Conservation (phyloP, 2,888 invertebrate genomes). For the Rhaphigaster nebulosa region DNA sequence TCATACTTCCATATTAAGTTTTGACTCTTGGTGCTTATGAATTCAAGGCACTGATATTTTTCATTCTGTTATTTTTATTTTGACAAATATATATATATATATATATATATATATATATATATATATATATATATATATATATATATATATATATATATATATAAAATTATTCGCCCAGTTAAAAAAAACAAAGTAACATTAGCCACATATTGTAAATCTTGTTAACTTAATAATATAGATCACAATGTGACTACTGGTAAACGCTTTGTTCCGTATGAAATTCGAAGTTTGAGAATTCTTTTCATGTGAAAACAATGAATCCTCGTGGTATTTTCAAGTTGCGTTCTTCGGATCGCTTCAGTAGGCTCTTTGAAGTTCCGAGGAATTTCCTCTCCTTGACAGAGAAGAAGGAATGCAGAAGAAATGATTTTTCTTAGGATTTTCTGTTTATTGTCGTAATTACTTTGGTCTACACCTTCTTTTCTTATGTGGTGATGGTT, state of each 20-base stretch:
- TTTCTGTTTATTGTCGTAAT: neutral
- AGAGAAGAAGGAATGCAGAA: neutral
- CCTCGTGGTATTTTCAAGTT: neutral
- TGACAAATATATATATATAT: no score
- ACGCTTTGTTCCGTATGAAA: neutral
- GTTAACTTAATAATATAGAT: neutral
- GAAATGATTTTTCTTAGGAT: neutral
- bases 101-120: no score
- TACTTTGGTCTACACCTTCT: neutral
- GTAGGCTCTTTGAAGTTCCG: neutral
- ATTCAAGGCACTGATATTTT: no score
- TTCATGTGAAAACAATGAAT: constrained; percentile 25
- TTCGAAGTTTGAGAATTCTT: neutral
- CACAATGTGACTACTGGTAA: neutral
- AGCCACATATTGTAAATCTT: no score
- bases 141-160: no score
- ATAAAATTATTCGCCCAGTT: no score
- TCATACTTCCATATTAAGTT: no score
- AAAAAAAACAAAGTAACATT: no score
- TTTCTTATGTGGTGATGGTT: neutral
- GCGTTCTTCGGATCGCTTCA: neutral
- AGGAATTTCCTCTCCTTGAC: neutral
- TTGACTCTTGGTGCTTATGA: no score
- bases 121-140: no score
- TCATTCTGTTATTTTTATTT: no score